Percentiles rank a stretch among this genome's conserved stretches.
phyloP scores from a whole-genome alignment of 2,888 invertebrate genomes.

The Troides oblongomaculatus region DNA sequence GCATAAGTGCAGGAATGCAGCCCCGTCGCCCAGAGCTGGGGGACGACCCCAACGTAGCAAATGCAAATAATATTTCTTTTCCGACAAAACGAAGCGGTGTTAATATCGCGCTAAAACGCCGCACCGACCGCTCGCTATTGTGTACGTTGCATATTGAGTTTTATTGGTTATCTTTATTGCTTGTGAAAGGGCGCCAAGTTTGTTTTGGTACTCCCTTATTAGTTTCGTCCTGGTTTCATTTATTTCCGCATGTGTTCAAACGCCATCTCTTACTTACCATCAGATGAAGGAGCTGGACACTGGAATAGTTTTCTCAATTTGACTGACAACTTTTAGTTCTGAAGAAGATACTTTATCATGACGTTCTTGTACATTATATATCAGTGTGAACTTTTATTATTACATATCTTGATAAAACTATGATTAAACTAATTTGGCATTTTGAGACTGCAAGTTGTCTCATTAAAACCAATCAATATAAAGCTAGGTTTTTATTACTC shows the following conservation, averaged over 20 bases:
- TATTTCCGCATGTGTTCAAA: slow-evolving; percentile 2
- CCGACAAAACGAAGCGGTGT: slow-evolving; percentile 70
- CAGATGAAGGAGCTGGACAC: no score
- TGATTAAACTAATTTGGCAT: no score
- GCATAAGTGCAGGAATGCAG: slow-evolving; percentile 67
- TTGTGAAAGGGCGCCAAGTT: slow-evolving; percentile 53
- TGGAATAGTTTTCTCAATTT: no score
- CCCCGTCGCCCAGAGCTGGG: slow-evolving; percentile 39
- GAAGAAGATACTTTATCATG: no score
- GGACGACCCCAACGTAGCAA: slow-evolving; percentile 56
- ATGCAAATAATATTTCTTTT: slow-evolving; percentile 77
- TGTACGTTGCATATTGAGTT: slow-evolving; percentile 63
- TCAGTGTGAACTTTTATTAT: no score
- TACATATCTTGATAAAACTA: no score
- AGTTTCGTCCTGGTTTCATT: slow-evolving; percentile 30
- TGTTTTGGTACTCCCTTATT: slow-evolving; percentile 35
- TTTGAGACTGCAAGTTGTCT: no score
- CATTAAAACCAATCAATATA: no score
- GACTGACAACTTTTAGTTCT: no score
- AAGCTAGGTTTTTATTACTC: no score
- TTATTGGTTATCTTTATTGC: slow-evolving; percentile 67
- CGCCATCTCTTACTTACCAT: background rate
- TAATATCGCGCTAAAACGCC: slow-evolving; percentile 70
- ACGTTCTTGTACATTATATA: no score
- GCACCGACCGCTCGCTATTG: slow-evolving; percentile 55